Evolutionary conservation across 2,797 vertebrate genomes (phyloP).

Genomic region (Halcyon badia): DNA sequence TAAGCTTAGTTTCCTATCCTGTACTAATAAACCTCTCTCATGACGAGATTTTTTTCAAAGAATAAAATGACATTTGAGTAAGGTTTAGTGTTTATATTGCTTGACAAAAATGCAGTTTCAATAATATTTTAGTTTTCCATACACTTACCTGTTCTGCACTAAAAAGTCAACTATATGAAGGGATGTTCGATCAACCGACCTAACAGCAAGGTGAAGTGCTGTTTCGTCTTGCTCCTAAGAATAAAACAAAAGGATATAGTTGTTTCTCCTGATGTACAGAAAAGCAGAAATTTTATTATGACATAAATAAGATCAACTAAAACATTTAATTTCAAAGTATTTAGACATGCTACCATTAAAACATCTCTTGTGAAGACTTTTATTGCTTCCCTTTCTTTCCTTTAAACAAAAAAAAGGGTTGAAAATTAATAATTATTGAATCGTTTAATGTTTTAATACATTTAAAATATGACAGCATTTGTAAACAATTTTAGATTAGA

Average conservation of each 20-base stretch:
- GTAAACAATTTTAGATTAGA: neutral
- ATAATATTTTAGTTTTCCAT: neutral
- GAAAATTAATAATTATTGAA: neutral
- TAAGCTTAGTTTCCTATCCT: neutral
- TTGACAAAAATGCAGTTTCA: neutral
- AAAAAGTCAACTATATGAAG: conserved; percentile 98
- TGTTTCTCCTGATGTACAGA: neutral
- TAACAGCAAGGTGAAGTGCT: conserved; percentile 94
- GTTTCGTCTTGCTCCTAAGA: conserved; percentile 95
- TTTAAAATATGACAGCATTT: neutral
- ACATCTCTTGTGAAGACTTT: neutral
- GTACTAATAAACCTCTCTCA: neutral
- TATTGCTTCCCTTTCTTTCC: neutral
- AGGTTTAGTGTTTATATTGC: neutral
- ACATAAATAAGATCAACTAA: neutral
- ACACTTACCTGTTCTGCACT: conserved; percentile 93
- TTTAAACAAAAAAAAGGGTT: neutral
- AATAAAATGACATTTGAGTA: neutral
- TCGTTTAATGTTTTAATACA: neutral
- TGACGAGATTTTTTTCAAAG: neutral
- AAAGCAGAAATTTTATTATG: neutral
- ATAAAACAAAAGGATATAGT: neutral
- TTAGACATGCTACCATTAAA: neutral
- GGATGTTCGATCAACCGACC: conserved; percentile 95
- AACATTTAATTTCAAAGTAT: neutral